These are phyloP conservation scores for Conops quadrifasciatus DNA, from an alignment of 2,888 invertebrate species.

Conservation along the genomic window DNA sequence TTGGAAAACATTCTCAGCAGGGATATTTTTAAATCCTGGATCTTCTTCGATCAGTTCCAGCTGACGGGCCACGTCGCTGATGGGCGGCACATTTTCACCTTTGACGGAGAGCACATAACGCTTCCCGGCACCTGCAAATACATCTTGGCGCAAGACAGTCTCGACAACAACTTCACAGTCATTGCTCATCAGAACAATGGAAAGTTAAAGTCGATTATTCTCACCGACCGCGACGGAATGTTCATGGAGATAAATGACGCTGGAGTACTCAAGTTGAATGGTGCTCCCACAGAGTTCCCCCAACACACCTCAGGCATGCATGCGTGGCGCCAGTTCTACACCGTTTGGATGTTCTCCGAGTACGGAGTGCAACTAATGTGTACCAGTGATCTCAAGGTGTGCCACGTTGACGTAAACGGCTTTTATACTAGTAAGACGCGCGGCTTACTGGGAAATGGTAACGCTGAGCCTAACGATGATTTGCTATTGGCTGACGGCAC, in stretches of 20 bases:
- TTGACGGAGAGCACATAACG: constrained; percentile 83
- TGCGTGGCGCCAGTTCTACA: constrained; percentile 70
- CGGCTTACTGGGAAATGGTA: constrained; percentile 88
- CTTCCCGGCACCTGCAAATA: constrained; percentile 87
- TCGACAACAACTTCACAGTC: constrained; percentile 87
- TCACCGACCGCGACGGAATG: constrained; percentile 74
- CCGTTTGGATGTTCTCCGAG: constrained; percentile 70
- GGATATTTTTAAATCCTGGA: constrained; percentile 49
- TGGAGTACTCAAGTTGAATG: constrained; percentile 73
- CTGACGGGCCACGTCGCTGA: constrained; percentile 78
- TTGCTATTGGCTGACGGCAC: constrained; percentile 78
- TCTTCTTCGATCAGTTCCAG: constrained; percentile 74
- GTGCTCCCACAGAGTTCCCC: constrained; percentile 76
- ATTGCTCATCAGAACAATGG: constrained; percentile 76
- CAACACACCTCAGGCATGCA: constrained; percentile 69
- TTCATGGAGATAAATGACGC: constrained; percentile 73
- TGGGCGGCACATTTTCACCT: constrained; percentile 87
- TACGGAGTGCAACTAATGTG: constrained; percentile 75
- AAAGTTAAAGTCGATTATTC: constrained; percentile 72
- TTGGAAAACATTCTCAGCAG: constrained; percentile 66
- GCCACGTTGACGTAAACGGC: constrained; percentile 78
- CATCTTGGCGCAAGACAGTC: constrained; percentile 82
- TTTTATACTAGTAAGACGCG: constrained; percentile 87
- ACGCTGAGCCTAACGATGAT: constrained; percentile 89
- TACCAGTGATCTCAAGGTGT: constrained; percentile 71